A percentile compares a stretch with the other conserved stretches of the same genome.
These are phyloP conservation scores for Drosophila jambulina DNA, from an alignment of 1,140 invertebrate genomes.

Conservation along the genomic window DNA sequence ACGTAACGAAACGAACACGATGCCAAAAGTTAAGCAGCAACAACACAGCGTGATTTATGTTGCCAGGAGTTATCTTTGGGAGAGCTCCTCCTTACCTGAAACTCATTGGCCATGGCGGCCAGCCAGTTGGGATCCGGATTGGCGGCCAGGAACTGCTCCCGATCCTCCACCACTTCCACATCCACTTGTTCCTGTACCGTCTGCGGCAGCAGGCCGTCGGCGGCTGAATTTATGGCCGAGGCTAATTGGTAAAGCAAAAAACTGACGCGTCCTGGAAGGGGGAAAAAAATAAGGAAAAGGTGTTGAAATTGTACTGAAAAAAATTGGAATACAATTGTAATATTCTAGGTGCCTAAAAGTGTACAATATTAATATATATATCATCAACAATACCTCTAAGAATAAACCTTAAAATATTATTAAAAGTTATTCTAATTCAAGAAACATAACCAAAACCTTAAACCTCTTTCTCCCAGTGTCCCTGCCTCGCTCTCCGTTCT, in stretches of 20 bases:
- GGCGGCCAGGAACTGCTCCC: constrained; percentile 42
- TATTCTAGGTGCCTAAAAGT: too few relatives aligned
- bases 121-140: constrained; percentile 67
- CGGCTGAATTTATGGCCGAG: constrained; percentile 72
- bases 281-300: constrained; percentile 16
- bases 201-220: constrained; percentile 34
- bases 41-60: constrained; percentile 74
- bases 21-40: constrained; percentile 54
- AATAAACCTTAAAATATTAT: not conserved
- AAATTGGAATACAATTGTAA: not conserved
- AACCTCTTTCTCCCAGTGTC: constrained; percentile 8
- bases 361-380: too few relatives aligned
- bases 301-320: constrained; percentile 33
- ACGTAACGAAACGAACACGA: constrained; percentile 12
- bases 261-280: constrained; percentile 57
- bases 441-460: too few relatives aligned
- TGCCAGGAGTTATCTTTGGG: constrained; percentile 59
- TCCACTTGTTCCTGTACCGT: constrained; percentile 33
- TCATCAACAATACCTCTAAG: too few relatives aligned
- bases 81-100: constrained; percentile 66
- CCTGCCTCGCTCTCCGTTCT: not conserved
- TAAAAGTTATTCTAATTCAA: not conserved
- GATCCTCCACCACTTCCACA: constrained; percentile 28
- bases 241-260: constrained; percentile 81
- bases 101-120: constrained; percentile 76